Evolutionary conservation across 2,888 invertebrate genomes (phyloP).

Genomic region (Nudaria mundana): DNA sequence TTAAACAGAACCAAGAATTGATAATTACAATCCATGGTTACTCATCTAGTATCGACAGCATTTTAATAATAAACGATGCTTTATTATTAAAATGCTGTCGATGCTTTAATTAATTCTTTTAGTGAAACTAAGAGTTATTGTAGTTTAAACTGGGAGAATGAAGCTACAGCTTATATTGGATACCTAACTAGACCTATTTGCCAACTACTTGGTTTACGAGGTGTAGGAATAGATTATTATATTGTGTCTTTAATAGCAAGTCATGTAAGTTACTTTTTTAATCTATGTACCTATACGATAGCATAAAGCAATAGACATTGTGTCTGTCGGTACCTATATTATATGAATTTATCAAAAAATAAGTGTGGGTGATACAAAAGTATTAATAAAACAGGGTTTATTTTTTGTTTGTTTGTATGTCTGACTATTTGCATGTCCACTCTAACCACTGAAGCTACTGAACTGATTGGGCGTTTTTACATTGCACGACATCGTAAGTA

Average conservation of each 20-base stretch:
- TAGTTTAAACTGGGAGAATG: background rate
- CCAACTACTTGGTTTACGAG: background rate
- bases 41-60: background rate
- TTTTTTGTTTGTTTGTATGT: too few relatives aligned
- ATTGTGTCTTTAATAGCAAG: background rate
- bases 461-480: too few relatives aligned
- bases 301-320: too few relatives aligned
- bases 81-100: too few relatives aligned
- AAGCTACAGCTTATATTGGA: background rate
- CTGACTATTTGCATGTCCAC: too few relatives aligned
- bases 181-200: background rate
- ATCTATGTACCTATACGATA: too few relatives aligned
- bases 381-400: too few relatives aligned
- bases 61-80: background rate
- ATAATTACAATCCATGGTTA: background rate
- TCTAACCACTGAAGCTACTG: too few relatives aligned
- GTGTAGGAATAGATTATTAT: constrained; percentile 1
- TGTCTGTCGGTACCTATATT: too few relatives aligned
- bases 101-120: background rate
- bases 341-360: too few relatives aligned
- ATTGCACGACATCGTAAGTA: too few relatives aligned
- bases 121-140: background rate
- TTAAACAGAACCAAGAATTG: background rate
- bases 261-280: background rate
- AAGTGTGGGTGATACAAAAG: too few relatives aligned